These are phyloP conservation scores for Netelia melanura DNA, from an alignment of 2,888 invertebrate genomes.

Conservation along the genomic window DNA sequence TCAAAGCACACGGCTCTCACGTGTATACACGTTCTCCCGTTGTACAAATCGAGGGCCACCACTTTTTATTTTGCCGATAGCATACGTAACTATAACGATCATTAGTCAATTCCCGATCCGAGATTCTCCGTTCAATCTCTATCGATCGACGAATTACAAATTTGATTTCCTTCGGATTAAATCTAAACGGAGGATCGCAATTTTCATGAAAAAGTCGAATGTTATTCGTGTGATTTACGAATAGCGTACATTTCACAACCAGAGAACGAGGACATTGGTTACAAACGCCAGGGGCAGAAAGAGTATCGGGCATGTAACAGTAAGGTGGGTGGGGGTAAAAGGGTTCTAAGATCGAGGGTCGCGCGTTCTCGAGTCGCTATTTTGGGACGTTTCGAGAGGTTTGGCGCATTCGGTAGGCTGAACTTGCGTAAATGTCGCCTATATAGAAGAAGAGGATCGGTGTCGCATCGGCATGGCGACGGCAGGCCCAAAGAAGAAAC, in stretches of 20 bases:
- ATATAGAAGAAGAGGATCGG: conserved; percentile 24
- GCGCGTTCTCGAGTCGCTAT: conserved; percentile 28
- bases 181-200: neutral
- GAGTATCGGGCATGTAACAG: conserved; percentile 22
- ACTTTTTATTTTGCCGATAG: conserved; percentile 33
- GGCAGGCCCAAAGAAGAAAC: conserved; percentile 22
- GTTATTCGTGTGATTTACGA: neutral
- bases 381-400: conserved; percentile 32
- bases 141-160: neutral
- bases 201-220: neutral
- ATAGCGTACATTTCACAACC: neutral
- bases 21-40: neutral
- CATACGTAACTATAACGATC: conserved; percentile 35
- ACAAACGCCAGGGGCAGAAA: conserved; percentile 1
- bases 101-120: neutral
- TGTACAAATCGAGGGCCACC: conserved; percentile 18
- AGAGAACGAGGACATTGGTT: neutral
- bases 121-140: neutral
- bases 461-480: conserved; percentile 30
- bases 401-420: conserved; percentile 32
- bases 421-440: conserved; percentile 50
- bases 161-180: neutral
- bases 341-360: conserved; percentile 22
- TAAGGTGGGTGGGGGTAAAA: conserved; percentile 20
- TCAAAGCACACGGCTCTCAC: conserved; percentile 25